Base-by-base conservation (phyloP, 2,888 invertebrate species). In the Melitaea athalia region DNA sequence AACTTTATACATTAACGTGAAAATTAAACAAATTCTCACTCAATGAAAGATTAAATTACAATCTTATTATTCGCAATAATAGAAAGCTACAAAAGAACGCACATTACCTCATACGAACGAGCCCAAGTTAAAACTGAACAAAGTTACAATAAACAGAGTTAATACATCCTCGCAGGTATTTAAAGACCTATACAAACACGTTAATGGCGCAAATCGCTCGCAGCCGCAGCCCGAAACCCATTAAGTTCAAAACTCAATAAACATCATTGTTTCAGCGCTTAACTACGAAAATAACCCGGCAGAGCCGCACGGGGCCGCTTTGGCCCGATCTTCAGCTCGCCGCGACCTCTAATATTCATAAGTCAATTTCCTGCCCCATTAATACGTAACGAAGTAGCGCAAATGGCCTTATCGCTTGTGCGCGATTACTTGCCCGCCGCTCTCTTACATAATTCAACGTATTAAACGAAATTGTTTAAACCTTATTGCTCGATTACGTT, bases 401-500 rank as follows among this genome's bases (percentile, higher is more conserved):
- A 92, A 92, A 92, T 92, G 92, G 91, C 91, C 91, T 92, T 92
- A 92, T 92, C 92, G 92, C 91, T 91, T 90, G 91, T 91, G 92
- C 92, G 85, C 92, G 92, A 92, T 92, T 92, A 92, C 92, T 91
- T 89, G 91, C 89, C 81, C 87, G 90, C 91, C 91, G 88, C 88
- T 87, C 89, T 90, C 92, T 92, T 93, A 93, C 93, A 93, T 92
- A 93, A 93, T 93, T 93, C 93, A 93, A 93, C 92, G 92, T 93
- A 93, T 93, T 93, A 93, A 93, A 93, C 93, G 92, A 93, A 93
- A 93, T 93, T 93, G 93, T 93, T 93, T 93, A 93, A 93, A 92
- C 93, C 92, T 92, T 91, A 92, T 92, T 92, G 93, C 92, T 93
- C 93, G 90, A 93, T 93, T 93, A 93, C 92, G 88, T 88, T 86